phyloP scores from a whole-genome alignment of 2,888 invertebrate species.

The Drosophila mercatorum region DNA sequence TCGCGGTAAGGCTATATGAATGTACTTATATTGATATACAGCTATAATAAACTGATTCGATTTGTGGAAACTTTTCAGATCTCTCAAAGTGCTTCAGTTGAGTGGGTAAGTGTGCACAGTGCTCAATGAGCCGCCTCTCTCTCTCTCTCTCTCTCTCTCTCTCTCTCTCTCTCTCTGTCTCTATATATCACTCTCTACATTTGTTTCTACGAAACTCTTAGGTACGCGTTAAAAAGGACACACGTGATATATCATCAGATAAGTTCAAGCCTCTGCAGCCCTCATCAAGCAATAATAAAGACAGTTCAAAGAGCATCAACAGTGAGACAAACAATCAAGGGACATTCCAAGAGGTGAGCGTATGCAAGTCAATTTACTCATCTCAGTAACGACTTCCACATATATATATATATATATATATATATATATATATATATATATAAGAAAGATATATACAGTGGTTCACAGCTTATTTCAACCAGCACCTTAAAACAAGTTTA shows the following conservation, averaged over 20 bases:
- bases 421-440: no score
- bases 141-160: neutral
- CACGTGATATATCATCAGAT: slow-evolving; percentile 50
- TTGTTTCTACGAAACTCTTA: slow-evolving; percentile 3
- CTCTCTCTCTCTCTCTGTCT: neutral
- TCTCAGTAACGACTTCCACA: no score
- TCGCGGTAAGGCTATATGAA: slow-evolving; percentile 37
- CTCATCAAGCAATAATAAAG: neutral
- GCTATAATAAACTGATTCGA: neutral
- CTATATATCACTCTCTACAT: no score
- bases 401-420: no score
- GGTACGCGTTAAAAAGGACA: slow-evolving; percentile 47
- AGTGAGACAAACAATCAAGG: neutral
- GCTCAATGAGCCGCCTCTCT: neutral
- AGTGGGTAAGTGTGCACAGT: slow-evolving; percentile 24
- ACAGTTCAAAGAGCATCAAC: no score
- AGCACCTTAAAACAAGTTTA: no score
- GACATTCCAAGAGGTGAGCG: slow-evolving; percentile 17
- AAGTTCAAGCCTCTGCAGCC: slow-evolving; percentile 50
- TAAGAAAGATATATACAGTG: no score
- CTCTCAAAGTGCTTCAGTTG: slow-evolving; percentile 21
- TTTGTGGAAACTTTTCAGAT: slow-evolving; percentile 7
- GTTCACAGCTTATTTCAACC: no score
- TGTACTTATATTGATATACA: no score
- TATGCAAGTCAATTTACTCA: no score